Base-by-base conservation (phyloP, 2,797 vertebrate genomes). In the Numenius phaeopus region DNA sequence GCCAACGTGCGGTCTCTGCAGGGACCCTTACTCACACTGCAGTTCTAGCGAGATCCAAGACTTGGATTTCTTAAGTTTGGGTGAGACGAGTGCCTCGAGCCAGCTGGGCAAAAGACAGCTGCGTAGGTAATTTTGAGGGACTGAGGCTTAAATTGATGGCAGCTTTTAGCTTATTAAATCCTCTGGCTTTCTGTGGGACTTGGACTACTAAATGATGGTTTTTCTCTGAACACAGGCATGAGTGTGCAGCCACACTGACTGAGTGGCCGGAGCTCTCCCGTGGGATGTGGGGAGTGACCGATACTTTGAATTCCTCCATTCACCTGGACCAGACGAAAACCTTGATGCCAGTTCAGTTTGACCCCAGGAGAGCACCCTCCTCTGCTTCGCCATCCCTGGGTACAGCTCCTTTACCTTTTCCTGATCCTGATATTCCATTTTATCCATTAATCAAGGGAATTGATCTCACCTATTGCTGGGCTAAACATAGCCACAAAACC, bases 151-250 rank as follows among this genome's bases (percentile, higher is more conserved):
- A 75, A 44, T 1, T 70, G 34, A 42, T 39, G 42, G 67, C 24
- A 80, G 34, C 11, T 87, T 65, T 80, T 47, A 69, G 29, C 2
- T 83, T 32, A 37, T 29, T 34, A 18, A 80, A 65, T 52, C 10
- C 19, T n/a, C 29, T 46, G 62, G 7, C 3, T 59, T 87, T 73
- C 14, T 19, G 32, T 34, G 24, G 50, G 4, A 19, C 29, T 65
- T 2, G 2, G 14, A 8, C 27, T 65, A 22, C 14, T 30, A 9
- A 52, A 30, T 24, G 34, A 27, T n/a, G 66, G 5, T 0, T 3
- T 66, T 37, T 65, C 66, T n/a, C 30, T 73, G 32, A 65, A 73
- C 40, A 5, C 32, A 65, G 55, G 21, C 26, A 2, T 7, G 22
- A 52, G n/a, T 4, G 32, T 49, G 54, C 49, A 52, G 55, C 46